Evolutionary conservation across 2,888 invertebrate species (phyloP).

Genomic region (Eristalis tenax): DNA sequence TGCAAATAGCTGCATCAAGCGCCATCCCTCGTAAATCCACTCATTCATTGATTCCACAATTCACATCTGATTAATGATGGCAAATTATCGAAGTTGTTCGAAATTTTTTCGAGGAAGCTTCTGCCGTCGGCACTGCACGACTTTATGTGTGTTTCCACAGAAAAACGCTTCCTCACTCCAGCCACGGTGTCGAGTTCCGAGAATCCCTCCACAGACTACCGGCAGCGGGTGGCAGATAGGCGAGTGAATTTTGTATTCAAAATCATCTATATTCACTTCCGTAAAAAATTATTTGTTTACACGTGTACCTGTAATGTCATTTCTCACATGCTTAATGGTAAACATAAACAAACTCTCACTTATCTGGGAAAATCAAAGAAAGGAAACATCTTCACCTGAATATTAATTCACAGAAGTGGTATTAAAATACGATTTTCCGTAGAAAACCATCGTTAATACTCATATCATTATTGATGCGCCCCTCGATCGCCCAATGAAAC

Average conservation of each 20-base stretch:
- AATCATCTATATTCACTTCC: constrained; percentile 36
- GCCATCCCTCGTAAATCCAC: background rate
- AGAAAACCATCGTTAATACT: constrained; percentile 50
- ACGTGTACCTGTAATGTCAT: background rate
- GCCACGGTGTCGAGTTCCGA: background rate
- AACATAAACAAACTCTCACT: constrained; percentile 56
- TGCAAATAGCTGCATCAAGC: background rate
- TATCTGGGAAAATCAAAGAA: constrained; percentile 54
- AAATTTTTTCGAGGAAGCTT: background rate
- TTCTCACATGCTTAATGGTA: constrained; percentile 28
- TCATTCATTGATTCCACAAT: background rate
- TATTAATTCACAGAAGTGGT: constrained; percentile 62
- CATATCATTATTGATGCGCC: constrained; percentile 50
- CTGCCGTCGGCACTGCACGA: background rate
- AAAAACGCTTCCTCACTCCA: background rate
- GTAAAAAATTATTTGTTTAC: constrained; percentile 28
- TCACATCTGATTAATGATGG: background rate
- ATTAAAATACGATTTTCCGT: constrained; percentile 61
- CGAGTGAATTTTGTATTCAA: constrained; percentile 21
- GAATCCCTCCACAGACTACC: background rate
- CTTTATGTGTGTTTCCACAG: background rate
- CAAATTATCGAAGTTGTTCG: background rate
- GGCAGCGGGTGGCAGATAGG: background rate
- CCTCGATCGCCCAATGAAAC: constrained; percentile 48
- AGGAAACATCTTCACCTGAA: constrained; percentile 65